Conservation (phyloP, 2,113 vertebrate genomes). For the Actinemys pallida region DNA sequence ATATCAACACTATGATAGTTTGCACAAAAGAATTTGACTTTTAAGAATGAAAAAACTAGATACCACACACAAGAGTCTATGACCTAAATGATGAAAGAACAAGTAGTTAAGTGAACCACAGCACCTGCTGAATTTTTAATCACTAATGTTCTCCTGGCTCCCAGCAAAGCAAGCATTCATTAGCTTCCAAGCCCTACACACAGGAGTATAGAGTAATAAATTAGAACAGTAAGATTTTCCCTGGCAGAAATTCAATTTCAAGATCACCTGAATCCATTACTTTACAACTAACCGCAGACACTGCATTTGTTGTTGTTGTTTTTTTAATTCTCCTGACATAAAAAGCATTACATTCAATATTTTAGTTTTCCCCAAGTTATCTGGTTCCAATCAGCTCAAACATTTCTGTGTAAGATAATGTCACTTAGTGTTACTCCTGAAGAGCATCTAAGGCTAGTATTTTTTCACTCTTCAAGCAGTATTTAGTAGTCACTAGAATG, state of each 20-base stretch:
- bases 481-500: neutral
- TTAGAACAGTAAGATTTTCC: slow-evolving; percentile 55
- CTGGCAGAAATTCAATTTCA: slow-evolving; percentile 57
- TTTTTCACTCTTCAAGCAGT: slow-evolving; percentile 28
- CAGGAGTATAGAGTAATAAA: neutral
- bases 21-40: slow-evolving; percentile 52
- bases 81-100: slow-evolving; percentile 63
- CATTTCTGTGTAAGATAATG: slow-evolving; percentile 40
- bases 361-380: slow-evolving; percentile 17
- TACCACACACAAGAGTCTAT: slow-evolving; percentile 55
- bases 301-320: slow-evolving; percentile 28
- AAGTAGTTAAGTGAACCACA: slow-evolving; percentile 56
- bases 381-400: slow-evolving; percentile 56
- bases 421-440: slow-evolving; percentile 27
- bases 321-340: slow-evolving; percentile 32
- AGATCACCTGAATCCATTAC: slow-evolving; percentile 46
- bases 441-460: neutral
- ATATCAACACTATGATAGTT: slow-evolving; percentile 47
- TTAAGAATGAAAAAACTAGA: slow-evolving; percentile 16
- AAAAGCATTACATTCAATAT: slow-evolving; percentile 17
- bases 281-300: slow-evolving; percentile 18
- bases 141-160: slow-evolving; percentile 52
- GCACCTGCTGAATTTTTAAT: slow-evolving; percentile 70
- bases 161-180: slow-evolving; percentile 40
- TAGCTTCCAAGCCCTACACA: slow-evolving; percentile 44